Evolutionary conservation across 1,140 invertebrate species (phyloP).

Genomic region (Aphelenchoides avenae): DNA sequence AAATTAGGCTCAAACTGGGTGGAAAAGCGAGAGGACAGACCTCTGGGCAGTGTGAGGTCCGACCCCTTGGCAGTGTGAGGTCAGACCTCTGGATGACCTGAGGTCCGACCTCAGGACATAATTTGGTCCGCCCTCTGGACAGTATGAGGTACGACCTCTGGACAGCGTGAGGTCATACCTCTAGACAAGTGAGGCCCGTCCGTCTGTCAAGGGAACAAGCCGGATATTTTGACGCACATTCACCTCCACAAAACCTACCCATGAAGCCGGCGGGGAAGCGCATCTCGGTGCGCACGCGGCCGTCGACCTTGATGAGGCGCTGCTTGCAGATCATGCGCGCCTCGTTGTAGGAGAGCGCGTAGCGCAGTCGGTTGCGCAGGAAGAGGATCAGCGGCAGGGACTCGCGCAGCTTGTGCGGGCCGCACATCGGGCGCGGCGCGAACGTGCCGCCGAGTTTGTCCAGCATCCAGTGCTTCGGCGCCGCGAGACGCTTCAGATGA

Average conservation of each 20-base stretch:
- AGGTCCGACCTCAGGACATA: no score
- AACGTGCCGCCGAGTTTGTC: slow-evolving; percentile 97
- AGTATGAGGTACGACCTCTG: no score
- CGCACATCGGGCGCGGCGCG: slow-evolving; percentile 86
- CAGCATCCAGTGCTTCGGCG: slow-evolving; percentile 99
- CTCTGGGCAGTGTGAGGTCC: no score
- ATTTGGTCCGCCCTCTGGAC: no score
- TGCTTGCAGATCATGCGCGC: slow-evolving; percentile 98
- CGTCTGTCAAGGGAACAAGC: no score
- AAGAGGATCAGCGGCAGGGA: slow-evolving; percentile 93
- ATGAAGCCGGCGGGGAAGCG: slow-evolving; percentile 97
- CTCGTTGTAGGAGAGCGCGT: slow-evolving; percentile 91
- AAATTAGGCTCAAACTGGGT: no score
- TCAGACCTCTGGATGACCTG: no score
- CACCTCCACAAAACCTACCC: slow-evolving; percentile 70
- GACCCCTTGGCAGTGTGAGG: no score
- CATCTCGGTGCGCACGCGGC: slow-evolving; percentile 91
- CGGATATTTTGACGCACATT: no score
- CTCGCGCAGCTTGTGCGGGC: slow-evolving; percentile 94
- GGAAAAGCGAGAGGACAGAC: no score
- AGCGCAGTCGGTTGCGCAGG: slow-evolving; percentile 92
- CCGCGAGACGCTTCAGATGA: slow-evolving; percentile 96
- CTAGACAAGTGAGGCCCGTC: no score
- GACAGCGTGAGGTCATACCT: no score
- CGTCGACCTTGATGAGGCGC: slow-evolving; percentile 93